phyloP scores from a whole-genome alignment of 2,888 invertebrate genomes.

The Troilus luridus region DNA sequence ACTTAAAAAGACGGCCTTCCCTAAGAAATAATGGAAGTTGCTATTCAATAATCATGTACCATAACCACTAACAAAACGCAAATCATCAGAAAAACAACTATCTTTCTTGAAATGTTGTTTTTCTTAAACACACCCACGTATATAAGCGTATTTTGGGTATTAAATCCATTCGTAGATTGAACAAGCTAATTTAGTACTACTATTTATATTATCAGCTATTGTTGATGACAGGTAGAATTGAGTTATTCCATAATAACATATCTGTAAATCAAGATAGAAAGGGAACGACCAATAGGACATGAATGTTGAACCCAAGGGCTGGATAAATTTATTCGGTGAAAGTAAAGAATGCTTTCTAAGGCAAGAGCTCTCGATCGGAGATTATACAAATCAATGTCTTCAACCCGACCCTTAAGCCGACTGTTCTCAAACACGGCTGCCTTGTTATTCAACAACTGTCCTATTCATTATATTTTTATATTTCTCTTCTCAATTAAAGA shows the following conservation, averaged over 20 bases:
- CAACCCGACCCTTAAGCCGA: not conserved
- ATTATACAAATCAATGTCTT: slow-evolving; percentile 11
- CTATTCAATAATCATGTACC: no score
- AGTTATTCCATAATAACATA: not conserved
- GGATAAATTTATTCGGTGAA: slow-evolving; percentile 35
- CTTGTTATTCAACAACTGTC: not conserved
- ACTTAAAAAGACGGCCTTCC: no score
- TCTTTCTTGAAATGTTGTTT: no score
- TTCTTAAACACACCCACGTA: no score
- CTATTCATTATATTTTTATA: not conserved
- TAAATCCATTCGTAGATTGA: no score
- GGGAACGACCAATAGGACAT: not conserved
- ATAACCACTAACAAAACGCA: no score
- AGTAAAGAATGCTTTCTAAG: slow-evolving; percentile 42
- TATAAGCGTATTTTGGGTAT: no score
- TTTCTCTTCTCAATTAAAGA: not conserved
- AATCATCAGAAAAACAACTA: no score
- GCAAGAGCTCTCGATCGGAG: not conserved
- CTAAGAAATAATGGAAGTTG: no score
- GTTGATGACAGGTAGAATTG: not conserved
- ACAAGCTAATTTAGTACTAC: no score
- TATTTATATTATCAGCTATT: not conserved
- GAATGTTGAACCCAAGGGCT: not conserved
- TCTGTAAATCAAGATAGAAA: not conserved
- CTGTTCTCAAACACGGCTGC: not conserved